phyloP scores from a whole-genome alignment of 2,113 vertebrate genomes.

The Tragulus kanchil region DNA sequence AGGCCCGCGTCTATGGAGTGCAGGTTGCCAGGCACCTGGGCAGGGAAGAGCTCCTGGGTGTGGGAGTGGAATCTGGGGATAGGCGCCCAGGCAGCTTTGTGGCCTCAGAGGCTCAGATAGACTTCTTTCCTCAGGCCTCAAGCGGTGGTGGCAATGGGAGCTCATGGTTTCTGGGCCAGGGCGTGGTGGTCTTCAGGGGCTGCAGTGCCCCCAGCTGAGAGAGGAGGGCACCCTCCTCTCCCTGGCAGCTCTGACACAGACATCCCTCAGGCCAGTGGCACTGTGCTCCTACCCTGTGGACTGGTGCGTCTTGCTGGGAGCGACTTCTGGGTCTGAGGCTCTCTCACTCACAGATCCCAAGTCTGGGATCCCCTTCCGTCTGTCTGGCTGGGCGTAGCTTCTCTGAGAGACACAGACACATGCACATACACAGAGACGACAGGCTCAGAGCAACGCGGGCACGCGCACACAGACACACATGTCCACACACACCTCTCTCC shows the following conservation, averaged over 20 bases:
- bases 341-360: conserved; percentile 64
- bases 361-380: conserved; percentile 41
- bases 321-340: conserved; percentile 45
- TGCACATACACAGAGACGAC: conserved; percentile 60
- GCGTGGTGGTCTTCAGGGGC: conserved; percentile 15
- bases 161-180: background rate
- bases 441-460: conserved; percentile 60
- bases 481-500: background rate
- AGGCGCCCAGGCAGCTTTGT: background rate
- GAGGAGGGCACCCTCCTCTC: background rate
- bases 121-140: conserved; percentile 1
- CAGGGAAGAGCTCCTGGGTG: background rate
- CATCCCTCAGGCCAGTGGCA: conserved; percentile 29
- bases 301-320: conserved; percentile 55
- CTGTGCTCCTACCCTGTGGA: conserved; percentile 43
- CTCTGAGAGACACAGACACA: conserved; percentile 72
- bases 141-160: background rate
- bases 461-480: background rate
- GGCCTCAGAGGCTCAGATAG: background rate
- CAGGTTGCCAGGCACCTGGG: background rate
- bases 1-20: background rate
- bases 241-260: background rate
- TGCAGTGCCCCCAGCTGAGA: background rate
- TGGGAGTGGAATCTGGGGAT: background rate
- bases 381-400: conserved; percentile 55